Conservation (phyloP, 2,797 vertebrate species). For the Sebastes matsubarae region DNA sequence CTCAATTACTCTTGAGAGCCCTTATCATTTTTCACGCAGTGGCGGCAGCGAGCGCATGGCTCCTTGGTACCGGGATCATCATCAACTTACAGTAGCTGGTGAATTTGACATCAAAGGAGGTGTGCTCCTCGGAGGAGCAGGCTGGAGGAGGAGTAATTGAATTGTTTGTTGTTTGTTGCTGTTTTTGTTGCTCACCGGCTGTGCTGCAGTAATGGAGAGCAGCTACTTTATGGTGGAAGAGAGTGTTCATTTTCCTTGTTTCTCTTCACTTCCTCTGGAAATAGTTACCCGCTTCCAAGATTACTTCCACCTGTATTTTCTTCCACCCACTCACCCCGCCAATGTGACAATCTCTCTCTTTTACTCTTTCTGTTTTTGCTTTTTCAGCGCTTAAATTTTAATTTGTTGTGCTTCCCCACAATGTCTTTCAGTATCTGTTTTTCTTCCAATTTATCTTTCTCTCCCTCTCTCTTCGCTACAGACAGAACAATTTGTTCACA, state of each 20-base stretch:
- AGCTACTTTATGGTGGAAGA: conserved; percentile 45
- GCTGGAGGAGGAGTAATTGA: conserved; percentile 75
- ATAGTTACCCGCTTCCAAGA: conserved; percentile 27
- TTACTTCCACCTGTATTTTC: conserved; percentile 40
- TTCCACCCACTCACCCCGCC: background rate
- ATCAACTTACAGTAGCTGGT: conserved; percentile 67
- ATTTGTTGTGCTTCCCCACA: conserved; percentile 28
- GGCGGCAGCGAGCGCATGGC: conserved; percentile 8
- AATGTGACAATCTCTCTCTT: conserved; percentile 21
- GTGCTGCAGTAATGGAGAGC: conserved; percentile 57
- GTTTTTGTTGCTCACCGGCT: conserved; percentile 46
- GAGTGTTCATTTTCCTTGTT: conserved; percentile 55
- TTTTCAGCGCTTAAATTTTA: conserved; percentile 28
- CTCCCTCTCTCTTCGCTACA: conserved; percentile 56
- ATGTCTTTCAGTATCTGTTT: conserved; percentile 32
- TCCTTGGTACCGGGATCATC: conserved; percentile 55
- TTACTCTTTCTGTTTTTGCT: conserved; percentile 33
- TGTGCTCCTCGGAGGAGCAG: conserved; percentile 44
- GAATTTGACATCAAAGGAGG: conserved; percentile 74
- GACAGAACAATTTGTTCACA: conserved; percentile 96
- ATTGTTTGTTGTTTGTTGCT: conserved; percentile 79
- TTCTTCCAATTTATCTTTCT: conserved; percentile 17
- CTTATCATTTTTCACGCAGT: conserved; percentile 61
- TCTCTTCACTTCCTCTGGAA: conserved; percentile 52
- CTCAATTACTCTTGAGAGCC: conserved; percentile 73